phyloP scores from a whole-genome alignment of 2,797 vertebrate species.

The Crocidura indochinensis region DNA sequence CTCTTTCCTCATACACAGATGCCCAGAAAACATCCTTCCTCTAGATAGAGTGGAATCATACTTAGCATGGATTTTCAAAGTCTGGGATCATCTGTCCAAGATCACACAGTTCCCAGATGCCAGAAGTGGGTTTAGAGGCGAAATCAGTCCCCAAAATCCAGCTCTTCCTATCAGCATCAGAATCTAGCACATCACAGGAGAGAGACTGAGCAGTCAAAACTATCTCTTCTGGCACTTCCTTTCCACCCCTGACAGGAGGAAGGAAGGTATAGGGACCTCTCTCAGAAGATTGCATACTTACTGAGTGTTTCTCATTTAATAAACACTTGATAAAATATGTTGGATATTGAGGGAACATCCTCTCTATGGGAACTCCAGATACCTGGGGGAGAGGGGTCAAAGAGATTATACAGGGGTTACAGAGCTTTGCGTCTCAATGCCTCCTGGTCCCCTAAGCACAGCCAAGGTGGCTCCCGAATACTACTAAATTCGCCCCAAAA shows the following conservation, averaged over 20 bases:
- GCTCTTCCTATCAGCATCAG: background rate
- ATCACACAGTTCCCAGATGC: background rate
- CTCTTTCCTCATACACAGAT: background rate
- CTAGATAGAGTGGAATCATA: background rate
- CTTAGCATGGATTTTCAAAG: slow-evolving; percentile 14
- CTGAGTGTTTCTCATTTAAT: background rate
- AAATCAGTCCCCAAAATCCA: background rate
- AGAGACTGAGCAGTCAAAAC: no score
- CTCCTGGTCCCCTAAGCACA: no score
- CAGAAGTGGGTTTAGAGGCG: background rate
- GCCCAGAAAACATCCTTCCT: background rate
- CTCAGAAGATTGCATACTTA: no score
- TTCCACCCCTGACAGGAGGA: background rate
- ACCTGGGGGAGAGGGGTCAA: background rate
- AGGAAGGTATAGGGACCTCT: background rate
- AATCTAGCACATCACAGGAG: background rate
- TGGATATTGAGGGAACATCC: background rate
- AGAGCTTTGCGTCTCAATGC: no score
- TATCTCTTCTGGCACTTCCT: background rate
- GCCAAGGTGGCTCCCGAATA: no score
- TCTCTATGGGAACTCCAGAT: background rate
- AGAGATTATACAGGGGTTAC: background rate
- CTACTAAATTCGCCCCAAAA: no score
- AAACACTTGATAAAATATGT: background rate
- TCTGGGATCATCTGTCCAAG: background rate